Base-by-base conservation (phyloP, 1,140 invertebrate species). In the Brachionus manjavacas region DNA sequence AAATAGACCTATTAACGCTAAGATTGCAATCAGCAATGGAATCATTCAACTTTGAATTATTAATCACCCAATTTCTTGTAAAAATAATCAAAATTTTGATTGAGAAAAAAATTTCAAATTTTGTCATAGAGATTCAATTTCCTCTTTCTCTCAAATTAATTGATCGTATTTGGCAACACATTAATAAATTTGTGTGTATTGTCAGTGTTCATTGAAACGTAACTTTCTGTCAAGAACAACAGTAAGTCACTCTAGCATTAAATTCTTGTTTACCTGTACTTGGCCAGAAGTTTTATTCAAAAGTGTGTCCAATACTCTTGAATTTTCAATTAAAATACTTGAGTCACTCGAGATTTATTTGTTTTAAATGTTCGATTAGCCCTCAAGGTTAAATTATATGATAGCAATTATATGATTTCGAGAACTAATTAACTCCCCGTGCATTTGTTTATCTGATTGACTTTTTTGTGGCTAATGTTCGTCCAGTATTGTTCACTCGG, bases 101-200 rank as follows among this genome's bases (percentile, higher is more conserved):
- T 68, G 16, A 9, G 11, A 68, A 68, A 68, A n/a, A 14, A 68
- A 16, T 31, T 68, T n/a, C 14, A 31, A 68, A 68, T 31, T 31
- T 68, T 68, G 66, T 68, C 66, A 68, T 68, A 68, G 66, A 68
- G 4, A 68, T 68, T 39, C 31, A 60, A 60, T 60, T 60, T 60
- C 52, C 52, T 20, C 9, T 60, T 9, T 60, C 31, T 35, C 31
- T 35, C 31, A 60, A 60, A 60, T 20, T 60, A 60, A 60, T 60
- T 23, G 52, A 60, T 60, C n/a, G 8, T 60, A 60, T 60, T 60
- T 60, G 52, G n/a, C 52, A 60, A 60, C 52, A 60, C 52, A 60
- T 60, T 60, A 60, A 60, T 60, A 60, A 60, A 60, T 20, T 60
- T 60, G n/a, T 25, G n/a, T 6, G 8, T 60, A 20, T 60, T 60